Evolutionary conservation across 2,888 invertebrate species (phyloP), one percentile per base, ranked within the genome.

Genomic region (Empis livida): DNA sequence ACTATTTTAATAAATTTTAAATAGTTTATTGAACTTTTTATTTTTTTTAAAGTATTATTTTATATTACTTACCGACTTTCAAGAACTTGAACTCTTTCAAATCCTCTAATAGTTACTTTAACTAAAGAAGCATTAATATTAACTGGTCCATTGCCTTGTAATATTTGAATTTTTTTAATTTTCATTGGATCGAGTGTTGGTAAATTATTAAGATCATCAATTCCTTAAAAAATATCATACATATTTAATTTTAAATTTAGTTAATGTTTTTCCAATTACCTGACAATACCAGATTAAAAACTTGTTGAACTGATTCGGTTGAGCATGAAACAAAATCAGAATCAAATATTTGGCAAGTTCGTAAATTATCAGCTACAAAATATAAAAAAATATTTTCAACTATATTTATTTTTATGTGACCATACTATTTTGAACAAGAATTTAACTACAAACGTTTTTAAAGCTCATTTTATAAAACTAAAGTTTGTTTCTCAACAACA

Each of bases 301-400:
- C 59, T 49, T 72, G 71, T 63, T 83, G 83, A 4, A 84, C 82
- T 32, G 82, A 77, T 49, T 72, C 65, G 10, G 76, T 77, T 3
- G 82, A 82, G 59, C 84, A 84, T 52, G 79, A 78, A 42, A 76
- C 71, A 57, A 83, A 83, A 50, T 75, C 72, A 40, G 76, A 76
- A 56, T 79, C 77, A 54, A 75, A 75, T 59, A 76, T 76, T 51
- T 70, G 66, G 61, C 84, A 84, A 11, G 41, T 6, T 27, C 17
- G 41, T 14, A 41, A 10, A 27, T 41, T 20, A 41, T 41, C 14
- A 27, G 41, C 41, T 41, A 27, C n/a, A 41, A 41, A 23, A 40
- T 6, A 40, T 40, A n/a, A n/a, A n/a, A 13, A 32, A 8, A 32
- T 13, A 13, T 32, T 32, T 32, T 32, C n/a, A n/a, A n/a, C n/a